Conservation (phyloP, 2,888 invertebrate genomes). For the Rhingia campestris region DNA sequence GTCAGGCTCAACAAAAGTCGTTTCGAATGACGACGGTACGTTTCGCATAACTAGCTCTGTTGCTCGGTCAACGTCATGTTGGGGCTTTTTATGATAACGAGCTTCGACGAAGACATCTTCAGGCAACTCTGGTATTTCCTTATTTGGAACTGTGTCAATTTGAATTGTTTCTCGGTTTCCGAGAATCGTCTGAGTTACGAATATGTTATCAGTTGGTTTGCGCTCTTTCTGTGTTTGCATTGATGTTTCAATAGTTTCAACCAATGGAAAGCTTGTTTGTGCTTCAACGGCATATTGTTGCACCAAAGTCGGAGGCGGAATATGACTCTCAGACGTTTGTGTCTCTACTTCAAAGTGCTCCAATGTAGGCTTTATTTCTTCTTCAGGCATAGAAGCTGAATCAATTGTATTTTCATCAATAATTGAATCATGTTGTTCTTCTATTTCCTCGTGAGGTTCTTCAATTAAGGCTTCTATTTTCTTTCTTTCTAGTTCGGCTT, state of each 20-base stretch:
- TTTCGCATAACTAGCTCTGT: constrained; percentile 89
- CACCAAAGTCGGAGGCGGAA: constrained; percentile 83
- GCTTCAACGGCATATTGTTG: constrained; percentile 84
- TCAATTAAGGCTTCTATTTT: not conserved
- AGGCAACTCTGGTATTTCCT: constrained; percentile 83
- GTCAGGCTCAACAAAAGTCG: constrained; percentile 91
- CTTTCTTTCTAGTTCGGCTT: constrained; percentile 54
- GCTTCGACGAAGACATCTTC: constrained; percentile 89
- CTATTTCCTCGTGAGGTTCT: not conserved
- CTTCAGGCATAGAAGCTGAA: constrained; percentile 89
- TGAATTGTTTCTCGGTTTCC: constrained; percentile 88
- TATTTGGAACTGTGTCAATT: constrained; percentile 86
- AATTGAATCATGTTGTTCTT: constrained; percentile 78
- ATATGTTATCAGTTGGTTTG: constrained; percentile 86
- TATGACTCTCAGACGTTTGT: constrained; percentile 86
- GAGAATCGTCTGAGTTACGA: constrained; percentile 86
- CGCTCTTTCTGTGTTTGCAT: constrained; percentile 82
- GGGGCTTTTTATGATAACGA: constrained; percentile 85
- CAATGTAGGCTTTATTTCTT: constrained; percentile 83
- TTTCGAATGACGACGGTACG: constrained; percentile 90
- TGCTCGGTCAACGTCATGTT: constrained; percentile 84
- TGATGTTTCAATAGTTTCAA: constrained; percentile 79
- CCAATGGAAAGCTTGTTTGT: constrained; percentile 84
- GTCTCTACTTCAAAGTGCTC: constrained; percentile 84
- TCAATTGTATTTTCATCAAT: constrained; percentile 84